Base-by-base conservation (phyloP, 2,888 invertebrate species). In the Drosophila villosipedis region DNA sequence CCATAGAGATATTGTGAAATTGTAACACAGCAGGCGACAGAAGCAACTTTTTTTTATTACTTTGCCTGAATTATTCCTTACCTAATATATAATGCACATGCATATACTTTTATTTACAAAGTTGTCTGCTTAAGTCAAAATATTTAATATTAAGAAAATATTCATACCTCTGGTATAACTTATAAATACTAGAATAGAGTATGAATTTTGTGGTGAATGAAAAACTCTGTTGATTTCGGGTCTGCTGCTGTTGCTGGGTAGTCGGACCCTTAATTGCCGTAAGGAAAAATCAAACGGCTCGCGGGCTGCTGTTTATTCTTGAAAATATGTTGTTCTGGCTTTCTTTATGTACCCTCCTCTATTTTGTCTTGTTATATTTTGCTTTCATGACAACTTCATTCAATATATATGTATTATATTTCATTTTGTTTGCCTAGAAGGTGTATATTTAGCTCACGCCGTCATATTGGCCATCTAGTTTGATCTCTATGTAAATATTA, bases 221-320 rank as follows among this genome's bases (percentile, higher is more conserved):
- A 16, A 14, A 16, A 2, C 1, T 12, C 1, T 19, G 0, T 16
- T 12, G 0, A 16, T 47, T n/a, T 57, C 16, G 25, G 28, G 16
- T 19, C 16, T 22, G 25, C 16, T 52, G 25, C 43, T 57, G 33
- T 50, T 55, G 35, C 37, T 55, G 30, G 31, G 16, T 28, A 47
- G n/a, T 25, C 57, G 57, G 31, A 57, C 25, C 55, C 54, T 62
- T 69, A 49, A 76, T 68, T 47, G 25, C 55, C 60, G 30, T 37
- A 67, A 57, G 35, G 19, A 35, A 66, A 63, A 68, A 68, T 67
- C 68, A 74, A 76, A 50, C 62, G 49, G 53, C 61, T 43, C 33
- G 53, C 47, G 55, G 33, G 39, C 43, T 35, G 31, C 43, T 33
- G 35, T 31, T 47, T 50, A 30, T 22, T 25, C 55, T 35, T 7